Conservation (phyloP, 2,888 invertebrate genomes). For the Eledone cirrhosa region DNA sequence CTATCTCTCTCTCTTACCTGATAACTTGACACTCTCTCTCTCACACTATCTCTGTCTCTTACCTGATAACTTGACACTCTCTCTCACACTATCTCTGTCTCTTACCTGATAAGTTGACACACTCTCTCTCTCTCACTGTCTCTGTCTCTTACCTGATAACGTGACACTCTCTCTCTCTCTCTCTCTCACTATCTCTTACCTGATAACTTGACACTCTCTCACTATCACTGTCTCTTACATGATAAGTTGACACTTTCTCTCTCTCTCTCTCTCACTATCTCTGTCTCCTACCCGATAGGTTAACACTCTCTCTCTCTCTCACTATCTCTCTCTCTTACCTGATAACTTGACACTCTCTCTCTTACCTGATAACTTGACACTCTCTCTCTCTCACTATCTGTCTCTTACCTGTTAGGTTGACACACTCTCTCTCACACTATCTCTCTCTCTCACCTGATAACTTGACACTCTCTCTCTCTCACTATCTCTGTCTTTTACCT, state of each 20-base stretch:
- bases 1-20: conserved; percentile 44
- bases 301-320: conserved; percentile 43
- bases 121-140: too few relatives aligned
- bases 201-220: conserved; percentile 51
- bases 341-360: conserved; percentile 49
- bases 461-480: conserved; percentile 41
- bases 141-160: conserved; percentile 53
- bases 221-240: conserved; percentile 43
- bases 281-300: conserved; percentile 50
- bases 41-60: conserved; percentile 1
- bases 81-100: too few relatives aligned
- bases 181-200: too few relatives aligned
- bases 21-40: conserved; percentile 50
- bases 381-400: conserved; percentile 28
- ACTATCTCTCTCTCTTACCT: conserved; percentile 48
- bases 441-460: conserved; percentile 52
- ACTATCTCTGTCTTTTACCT: conserved; percentile 51
- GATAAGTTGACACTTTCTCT: conserved; percentile 55
- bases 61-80: conserved; percentile 58
- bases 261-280: too few relatives aligned
- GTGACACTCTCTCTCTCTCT: conserved; percentile 42
- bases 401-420: conserved; percentile 54
- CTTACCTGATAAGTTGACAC: conserved; percentile 57
- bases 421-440: conserved; percentile 36
- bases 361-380: conserved; percentile 57